Base-by-base conservation (phyloP, 2,797 vertebrate species). In the Chaenodraco wilsoni region DNA sequence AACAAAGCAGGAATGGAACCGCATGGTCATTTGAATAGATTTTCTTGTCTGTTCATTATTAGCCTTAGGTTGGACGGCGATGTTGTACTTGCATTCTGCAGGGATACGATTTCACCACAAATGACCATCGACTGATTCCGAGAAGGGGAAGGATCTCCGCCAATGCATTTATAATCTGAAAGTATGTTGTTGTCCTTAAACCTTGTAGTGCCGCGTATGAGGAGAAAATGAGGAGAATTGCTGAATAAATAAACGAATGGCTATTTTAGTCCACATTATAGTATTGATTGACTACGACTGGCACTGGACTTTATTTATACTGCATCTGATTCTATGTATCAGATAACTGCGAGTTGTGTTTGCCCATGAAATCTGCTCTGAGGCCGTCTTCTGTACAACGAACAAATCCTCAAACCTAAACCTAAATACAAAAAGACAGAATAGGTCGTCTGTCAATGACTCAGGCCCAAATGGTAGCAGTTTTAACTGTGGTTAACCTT, bases 101-200 rank as follows among this genome's bases (percentile, higher is more conserved):
- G 82, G 85, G 88, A 86, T 94, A 81, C 78, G 67, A 89, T 94
- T 94, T 92, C 89, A 93, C 92, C 93, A 91, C 91, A 93, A 90
- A 90, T 76, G 82, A 89, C 89, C 84, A 86, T 85, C 81, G 79
- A 83, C 78, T 77, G 84, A 91, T 93, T 92, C 88, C 77, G 85
- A 91, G 88, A 91, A 92, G 85, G 70, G 73, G 83, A 87, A 79
- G 84, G 84, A 91, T 70, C 73, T 65, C 76, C 9, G 79, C 87
- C 90, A 88, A 70, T 80, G 81, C 76, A 74, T 89, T 86, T 87
- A 83, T 78, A 89, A 90, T 90, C 84, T 78, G 60, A 69, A 72
- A 79, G 79, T 76, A 59, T 87, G 86, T 78, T 77, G 86, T 87
- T 83, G 79, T 87, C 74, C 74, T 89, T 64, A 52, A 62, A 78